These are phyloP conservation scores for Xestia xanthographa DNA, from an alignment of 2,888 invertebrate species.

Conservation along the genomic window DNA sequence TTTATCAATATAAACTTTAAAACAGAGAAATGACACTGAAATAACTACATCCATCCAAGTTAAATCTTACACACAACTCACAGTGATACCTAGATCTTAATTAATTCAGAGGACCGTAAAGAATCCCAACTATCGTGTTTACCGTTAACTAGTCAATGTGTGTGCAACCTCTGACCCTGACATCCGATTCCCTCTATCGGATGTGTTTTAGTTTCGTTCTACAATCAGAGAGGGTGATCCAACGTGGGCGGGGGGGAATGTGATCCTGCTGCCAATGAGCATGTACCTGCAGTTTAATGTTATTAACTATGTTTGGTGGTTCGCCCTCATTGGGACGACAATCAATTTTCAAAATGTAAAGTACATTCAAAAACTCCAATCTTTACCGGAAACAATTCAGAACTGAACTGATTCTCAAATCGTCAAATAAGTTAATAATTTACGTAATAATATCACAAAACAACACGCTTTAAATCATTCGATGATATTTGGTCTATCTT, in stretches of 20 bases:
- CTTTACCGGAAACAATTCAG: not conserved
- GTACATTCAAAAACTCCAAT: not conserved
- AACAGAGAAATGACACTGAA: not conserved
- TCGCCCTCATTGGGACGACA: not conserved
- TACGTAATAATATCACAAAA: not conserved
- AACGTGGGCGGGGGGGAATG: conserved; percentile 9
- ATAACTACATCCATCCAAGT: not conserved
- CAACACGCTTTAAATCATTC: not conserved
- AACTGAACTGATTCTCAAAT: not conserved
- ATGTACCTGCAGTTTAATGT: not conserved
- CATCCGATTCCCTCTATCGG: not conserved
- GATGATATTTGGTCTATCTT: conserved; percentile 1
- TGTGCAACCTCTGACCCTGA: not conserved
- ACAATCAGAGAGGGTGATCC: conserved; percentile 22
- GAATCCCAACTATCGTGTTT: not conserved
- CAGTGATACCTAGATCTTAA: not conserved
- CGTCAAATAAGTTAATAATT: not conserved
- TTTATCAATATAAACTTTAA: not conserved
- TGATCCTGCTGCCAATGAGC: conserved; percentile 34
- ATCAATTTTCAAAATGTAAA: not conserved
- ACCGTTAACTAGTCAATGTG: not conserved
- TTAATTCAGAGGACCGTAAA: not conserved
- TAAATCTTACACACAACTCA: not conserved
- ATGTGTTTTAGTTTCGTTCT: conserved; percentile 9
- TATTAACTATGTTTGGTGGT: not conserved